Evolutionary conservation across 2,888 invertebrate species (phyloP), one percentile per base, ranked within the genome.

Genomic region (Sinodicranocentrus sp.): DNA sequence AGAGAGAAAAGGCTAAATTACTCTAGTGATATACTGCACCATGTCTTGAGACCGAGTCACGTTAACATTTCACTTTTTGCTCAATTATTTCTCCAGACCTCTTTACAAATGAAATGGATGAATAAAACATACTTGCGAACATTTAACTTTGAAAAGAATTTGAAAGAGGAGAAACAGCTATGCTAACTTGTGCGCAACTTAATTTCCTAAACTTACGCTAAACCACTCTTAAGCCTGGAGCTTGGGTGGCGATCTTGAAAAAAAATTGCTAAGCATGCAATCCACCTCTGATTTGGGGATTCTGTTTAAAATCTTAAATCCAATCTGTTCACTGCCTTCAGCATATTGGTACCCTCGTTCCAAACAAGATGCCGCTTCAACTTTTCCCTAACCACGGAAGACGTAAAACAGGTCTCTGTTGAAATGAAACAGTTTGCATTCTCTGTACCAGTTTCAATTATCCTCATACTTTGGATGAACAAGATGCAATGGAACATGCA

Each of bases 221-320:
- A 10, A 10, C 33, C 33, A 33, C 33, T 57, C 21, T 23, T 23
- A 57, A 57, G 57, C 57, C 57, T 23, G 57, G 23, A 57, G 57
- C 57, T 10, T 57, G 57, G 57, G 57, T 57, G 57, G 57, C n/a
- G 48, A 10, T 48, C 48, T 10, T 15, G 3, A 6, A 15, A 48
- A 5, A 48, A 48, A 15, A 48, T n/a, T 10, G n/a, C 48, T 48
- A 2, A 2, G n/a, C 48, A 48, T 48, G 13, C n/a, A n/a, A 48
- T 48, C 13, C 39, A 39, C 39, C 5, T n/a, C 48, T 48, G 15
- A n/a, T n/a, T 48, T 48, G 39, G 6, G n/a, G n/a, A n/a, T n/a
- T n/a, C 39, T 39, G 39, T 48, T 48, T 48, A n/a, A 48, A 48
- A 10, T 48, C 48, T n/a, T n/a, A 48, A 48, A 48, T 33, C 5